A percentile compares a stretch with the other conserved stretches of the same genome.
Evolutionary conservation across 2,113 vertebrate species (phyloP).

Genomic region (Actenoides lindsayi): DNA sequence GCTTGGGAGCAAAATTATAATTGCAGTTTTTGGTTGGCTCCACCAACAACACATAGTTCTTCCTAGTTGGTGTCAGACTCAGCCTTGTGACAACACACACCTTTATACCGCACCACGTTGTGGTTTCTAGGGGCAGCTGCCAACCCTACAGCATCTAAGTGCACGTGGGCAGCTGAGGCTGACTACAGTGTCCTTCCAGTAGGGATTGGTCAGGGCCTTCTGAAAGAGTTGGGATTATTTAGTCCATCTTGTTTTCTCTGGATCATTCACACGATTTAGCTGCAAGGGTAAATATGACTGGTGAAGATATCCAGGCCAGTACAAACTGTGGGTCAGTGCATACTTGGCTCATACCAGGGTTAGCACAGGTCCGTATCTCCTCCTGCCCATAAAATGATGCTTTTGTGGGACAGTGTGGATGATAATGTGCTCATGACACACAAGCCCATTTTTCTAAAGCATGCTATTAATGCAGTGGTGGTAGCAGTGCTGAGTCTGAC

Average conservation of each 20-base stretch:
- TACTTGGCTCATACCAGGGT: not conserved
- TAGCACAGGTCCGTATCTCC: not conserved
- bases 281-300: not conserved
- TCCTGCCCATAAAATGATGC: not conserved
- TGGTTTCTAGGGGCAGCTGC: not conserved
- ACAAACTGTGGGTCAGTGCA: no score
- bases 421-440: not conserved
- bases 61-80: not conserved
- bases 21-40: not conserved
- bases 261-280: not conserved
- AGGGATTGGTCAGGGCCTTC: not conserved
- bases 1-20: not conserved
- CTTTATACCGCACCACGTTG: not conserved
- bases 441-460: not conserved
- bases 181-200: fast-evolving
- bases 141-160: not conserved
- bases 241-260: not conserved
- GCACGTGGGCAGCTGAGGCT: not conserved
- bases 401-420: not conserved
- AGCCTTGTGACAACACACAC: not conserved
- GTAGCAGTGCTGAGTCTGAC: not conserved
- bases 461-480: not conserved
- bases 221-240: not conserved
- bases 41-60: not conserved
- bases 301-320: not conserved